These are phyloP conservation scores for Carapus acus DNA, from an alignment of 2,797 vertebrate species.

Conservation along the genomic window DNA sequence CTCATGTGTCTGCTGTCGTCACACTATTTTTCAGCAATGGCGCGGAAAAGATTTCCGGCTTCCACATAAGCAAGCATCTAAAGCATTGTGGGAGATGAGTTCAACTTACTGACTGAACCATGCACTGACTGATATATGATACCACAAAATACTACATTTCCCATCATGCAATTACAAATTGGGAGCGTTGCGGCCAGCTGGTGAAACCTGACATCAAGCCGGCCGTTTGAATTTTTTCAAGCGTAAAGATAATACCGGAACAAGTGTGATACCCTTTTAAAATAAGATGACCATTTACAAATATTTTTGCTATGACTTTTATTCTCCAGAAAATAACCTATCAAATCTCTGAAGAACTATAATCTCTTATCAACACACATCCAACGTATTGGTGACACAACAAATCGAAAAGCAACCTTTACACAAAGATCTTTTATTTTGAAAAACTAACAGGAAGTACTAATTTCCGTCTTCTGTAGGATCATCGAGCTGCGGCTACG, in stretches of 20 bases:
- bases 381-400: too few species aligned
- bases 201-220: slow-evolving; percentile 28
- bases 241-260: slow-evolving; percentile 20
- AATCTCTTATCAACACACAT: too few species aligned
- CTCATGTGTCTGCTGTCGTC: background rate
- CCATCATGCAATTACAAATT: slow-evolving; percentile 19
- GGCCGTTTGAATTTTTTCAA: slow-evolving; percentile 43
- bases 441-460: slow-evolving; percentile 27
- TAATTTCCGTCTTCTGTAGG: background rate
- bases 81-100: slow-evolving; percentile 56
- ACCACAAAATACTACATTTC: slow-evolving; percentile 41
- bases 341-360: too few species aligned
- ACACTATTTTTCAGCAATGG: slow-evolving; percentile 28
- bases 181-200: slow-evolving; percentile 38
- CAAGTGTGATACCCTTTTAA: slow-evolving; percentile 23
- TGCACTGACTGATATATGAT: rapidly evolving
- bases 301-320: too few species aligned
- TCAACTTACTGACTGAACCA: background rate
- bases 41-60: slow-evolving; percentile 49
- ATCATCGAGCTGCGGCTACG: slow-evolving; percentile 18
- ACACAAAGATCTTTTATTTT: slow-evolving; percentile 18
- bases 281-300: slow-evolving; percentile 31
- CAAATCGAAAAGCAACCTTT: background rate
- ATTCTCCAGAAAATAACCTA: too few species aligned
- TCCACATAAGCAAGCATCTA: slow-evolving; percentile 64